Evolutionary conservation across 2,113 vertebrate genomes (phyloP), one percentile per base, ranked within the genome.

Genomic region (Gyps fulvus): DNA sequence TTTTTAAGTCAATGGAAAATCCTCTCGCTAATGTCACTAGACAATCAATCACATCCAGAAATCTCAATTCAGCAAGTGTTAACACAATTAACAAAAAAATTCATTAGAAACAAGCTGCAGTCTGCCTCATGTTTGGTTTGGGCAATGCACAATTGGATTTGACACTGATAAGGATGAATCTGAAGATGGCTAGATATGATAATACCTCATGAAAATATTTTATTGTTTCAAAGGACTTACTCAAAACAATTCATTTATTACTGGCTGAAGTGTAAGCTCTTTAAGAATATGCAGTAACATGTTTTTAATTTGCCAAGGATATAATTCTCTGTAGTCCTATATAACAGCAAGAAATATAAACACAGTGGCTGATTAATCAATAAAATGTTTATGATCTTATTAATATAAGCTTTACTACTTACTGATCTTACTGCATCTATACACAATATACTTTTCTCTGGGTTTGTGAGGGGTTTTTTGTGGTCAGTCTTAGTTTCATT

Each of bases 281-380:
- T 81, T 74, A 77, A 71, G 54, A 95, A 67, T 59, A 83, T 21
- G 22, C n/a, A 96, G 71, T 81, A 83, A 58, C 40, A 9, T 95
- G 70, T 15, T 91, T 95, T 94, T 92, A 52, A 92, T 94, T 78
- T 94, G 13, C 21, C 36, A 63, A 77, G 38, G 38, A 70, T 62
- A 58, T 61, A 63, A 89, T 83, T 57, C 54, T 95, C 83, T 78
- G n/a, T 54, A 93, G 58, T 73, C 67, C 49, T 57, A 81, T 94
- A 54, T 71, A 97, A 83, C 34, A 85, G 70, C 72, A 95, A 86
- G 72, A 93, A 90, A 96, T 79, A 43, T 58, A 94, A 95, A 87
- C 38, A 58, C 34, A 83, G 18, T 77, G 32, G 54, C 36, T 94
- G 86, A 93, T 93, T 83, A 89, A 93, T 77, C 87, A 79, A 84